Evolutionary conservation across 2,113 vertebrate species (phyloP), one percentile per base, ranked within the genome.

Genomic region (Apteryx mantelli): DNA sequence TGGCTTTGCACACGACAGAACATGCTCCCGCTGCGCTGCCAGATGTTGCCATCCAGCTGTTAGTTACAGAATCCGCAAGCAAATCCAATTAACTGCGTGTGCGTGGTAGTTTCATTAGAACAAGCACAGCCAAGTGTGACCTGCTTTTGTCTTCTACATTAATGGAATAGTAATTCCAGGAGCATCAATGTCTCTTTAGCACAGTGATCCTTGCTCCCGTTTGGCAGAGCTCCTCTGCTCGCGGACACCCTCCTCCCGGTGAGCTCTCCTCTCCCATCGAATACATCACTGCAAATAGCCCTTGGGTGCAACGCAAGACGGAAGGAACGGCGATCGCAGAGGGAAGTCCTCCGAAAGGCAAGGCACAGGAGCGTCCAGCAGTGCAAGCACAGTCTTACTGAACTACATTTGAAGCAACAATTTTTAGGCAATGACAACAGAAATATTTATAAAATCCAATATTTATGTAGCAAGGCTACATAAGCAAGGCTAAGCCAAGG

Each of bases 271-370:
- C 0, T 38, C 36, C 7, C 36, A 38, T 38, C 36, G 36, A 38
- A 38, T 38, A 38, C 11, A 44, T 98, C 13, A 4, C 89, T 98
- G 44, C 99, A 98, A 4, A 92, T 91, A 2, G 28, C 64, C 50
- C 36, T 75, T 73, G 56, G 17, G 30, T 0, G 0, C 19, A 52
- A 10, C 16, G 4, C 2, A 32, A 55, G 50, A 25, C 0, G 0
- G 34, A 69, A 56, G 25, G 30, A 68, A 63, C n/a, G 40, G 52
- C 42, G 40, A 26, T 8, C 32, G 21, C 24, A 24, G 1, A 1
- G 14, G 26, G 58, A 12, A 24, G 12, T 13, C 38, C 65, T 30
- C 17, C 73, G 63, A 69, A 52, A 53, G 38, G 48, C 24, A 58
- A 13, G 7, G 8, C 11, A 9, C 19, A 7, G 0, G 3, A 20